phyloP scores from a whole-genome alignment of 64 coral and sea anemone species.

The Platygyra sinensis region DNA sequence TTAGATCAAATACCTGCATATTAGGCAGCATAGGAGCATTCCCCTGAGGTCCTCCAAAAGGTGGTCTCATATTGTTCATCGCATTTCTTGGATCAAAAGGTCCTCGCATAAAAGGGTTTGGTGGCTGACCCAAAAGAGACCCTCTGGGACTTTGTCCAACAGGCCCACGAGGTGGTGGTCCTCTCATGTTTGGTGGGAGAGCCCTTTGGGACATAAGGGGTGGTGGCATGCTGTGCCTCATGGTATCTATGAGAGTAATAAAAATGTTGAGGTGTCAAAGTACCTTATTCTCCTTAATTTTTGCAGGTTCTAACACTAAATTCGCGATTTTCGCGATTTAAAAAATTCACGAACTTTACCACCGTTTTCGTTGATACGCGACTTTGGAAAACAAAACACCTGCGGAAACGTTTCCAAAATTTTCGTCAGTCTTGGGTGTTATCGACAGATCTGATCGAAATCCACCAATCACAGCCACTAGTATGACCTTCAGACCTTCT shows the following conservation, averaged over 20 bases:
- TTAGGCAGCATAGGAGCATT: slow-evolving; percentile 32
- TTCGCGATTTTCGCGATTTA: no score
- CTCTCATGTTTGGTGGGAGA: slow-evolving; percentile 24
- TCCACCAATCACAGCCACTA: no score
- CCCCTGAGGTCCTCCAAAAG: slow-evolving; percentile 38
- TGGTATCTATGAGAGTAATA: background rate
- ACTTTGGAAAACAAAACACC: no score
- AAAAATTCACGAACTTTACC: no score
- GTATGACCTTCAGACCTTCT: no score
- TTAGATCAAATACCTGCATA: slow-evolving; percentile 11
- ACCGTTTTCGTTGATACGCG: no score
- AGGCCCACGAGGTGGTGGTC: background rate
- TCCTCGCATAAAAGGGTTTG: slow-evolving; percentile 19
- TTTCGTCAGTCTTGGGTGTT: no score
- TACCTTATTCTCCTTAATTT: no score
- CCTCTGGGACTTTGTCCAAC: slow-evolving; percentile 9
- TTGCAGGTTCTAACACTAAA: no score
- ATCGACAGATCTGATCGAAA: no score
- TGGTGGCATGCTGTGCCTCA: slow-evolving; percentile 33
- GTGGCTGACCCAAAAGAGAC: slow-evolving; percentile 59
- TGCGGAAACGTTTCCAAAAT: no score
- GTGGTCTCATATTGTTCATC: slow-evolving; percentile 28
- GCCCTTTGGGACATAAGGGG: slow-evolving; percentile 54
- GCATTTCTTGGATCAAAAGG: slow-evolving; percentile 36
- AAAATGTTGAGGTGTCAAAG: background rate